Evolutionary conservation across 37 sponge, comb jelly and placozoan species (phyloP).

Genomic region (Diacarnus erythraeanus): DNA sequence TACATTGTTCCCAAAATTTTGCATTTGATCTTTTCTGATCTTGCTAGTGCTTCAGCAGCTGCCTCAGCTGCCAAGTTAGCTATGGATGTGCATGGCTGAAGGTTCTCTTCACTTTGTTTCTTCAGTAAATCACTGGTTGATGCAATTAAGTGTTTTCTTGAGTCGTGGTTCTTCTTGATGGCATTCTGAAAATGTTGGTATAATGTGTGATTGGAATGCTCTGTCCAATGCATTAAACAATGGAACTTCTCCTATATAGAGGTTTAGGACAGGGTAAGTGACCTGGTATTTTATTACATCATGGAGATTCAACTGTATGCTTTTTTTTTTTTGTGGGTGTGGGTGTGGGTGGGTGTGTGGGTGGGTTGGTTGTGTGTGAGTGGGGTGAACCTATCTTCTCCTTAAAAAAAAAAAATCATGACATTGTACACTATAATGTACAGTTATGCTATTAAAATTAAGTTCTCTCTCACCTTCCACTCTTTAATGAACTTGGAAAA

Average conservation of each 20-base stretch:
- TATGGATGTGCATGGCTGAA: constrained; percentile 1
- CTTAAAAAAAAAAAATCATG: not conserved
- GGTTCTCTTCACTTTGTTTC: constrained; percentile 17
- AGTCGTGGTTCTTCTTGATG: constrained; percentile 31
- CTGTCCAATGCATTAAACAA: too few relatives aligned
- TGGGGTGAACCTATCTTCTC: not conserved
- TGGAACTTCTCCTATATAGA: too few relatives aligned
- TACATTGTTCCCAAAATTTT: not conserved
- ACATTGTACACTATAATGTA: not conserved
- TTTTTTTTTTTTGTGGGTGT: too few relatives aligned
- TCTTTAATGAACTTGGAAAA: constrained; percentile 60
- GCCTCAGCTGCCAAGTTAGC: constrained; percentile 46
- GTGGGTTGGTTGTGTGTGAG: too few relatives aligned
- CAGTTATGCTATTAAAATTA: not conserved
- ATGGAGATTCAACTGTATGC: too few relatives aligned
- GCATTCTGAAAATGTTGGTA: too few relatives aligned
- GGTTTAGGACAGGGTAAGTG: too few relatives aligned
- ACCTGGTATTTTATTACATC: too few relatives aligned
- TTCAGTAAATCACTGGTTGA: constrained; percentile 10
- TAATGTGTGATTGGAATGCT: too few relatives aligned
- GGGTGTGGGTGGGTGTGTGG: too few relatives aligned
- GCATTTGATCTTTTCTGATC: constrained; percentile 7
- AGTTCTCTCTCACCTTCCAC: constrained; percentile 67
- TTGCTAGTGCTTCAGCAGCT: constrained; percentile 22
- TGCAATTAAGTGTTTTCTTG: constrained; percentile 11